These are phyloP conservation scores for Dastarcus helophoroides DNA, from an alignment of 2,888 invertebrate genomes.

Conservation along the genomic window DNA sequence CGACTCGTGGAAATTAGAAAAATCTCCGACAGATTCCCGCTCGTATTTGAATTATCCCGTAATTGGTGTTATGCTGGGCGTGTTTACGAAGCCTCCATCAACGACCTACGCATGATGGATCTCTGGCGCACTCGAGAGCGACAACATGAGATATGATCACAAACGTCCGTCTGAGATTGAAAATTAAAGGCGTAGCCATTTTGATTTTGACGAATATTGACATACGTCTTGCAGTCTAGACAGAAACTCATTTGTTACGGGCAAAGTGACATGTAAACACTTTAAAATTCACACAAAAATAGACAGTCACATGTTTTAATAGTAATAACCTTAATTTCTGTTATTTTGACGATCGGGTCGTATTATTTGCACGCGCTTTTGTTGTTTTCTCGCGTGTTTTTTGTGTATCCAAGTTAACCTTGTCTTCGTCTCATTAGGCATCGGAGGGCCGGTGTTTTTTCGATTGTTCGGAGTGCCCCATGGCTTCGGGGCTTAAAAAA, in stretches of 20 bases:
- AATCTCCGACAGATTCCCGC: too few species aligned
- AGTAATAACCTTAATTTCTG: slow-evolving; percentile 15
- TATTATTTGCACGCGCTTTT: slow-evolving; percentile 7
- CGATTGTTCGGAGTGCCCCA: slow-evolving; percentile 15
- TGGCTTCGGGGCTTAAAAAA: slow-evolving; percentile 24
- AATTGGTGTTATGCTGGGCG: slow-evolving; percentile 27
- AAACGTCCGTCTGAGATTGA: slow-evolving; percentile 22
- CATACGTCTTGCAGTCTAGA: slow-evolving; percentile 45
- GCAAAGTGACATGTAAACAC: slow-evolving; percentile 40
- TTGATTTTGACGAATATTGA: slow-evolving; percentile 64
- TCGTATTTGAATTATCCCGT: slow-evolving; percentile 13
- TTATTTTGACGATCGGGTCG: slow-evolving; percentile 1
- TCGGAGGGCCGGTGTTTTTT: slow-evolving; percentile 11
- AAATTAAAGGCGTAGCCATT: slow-evolving; percentile 54
- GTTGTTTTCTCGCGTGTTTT: slow-evolving; percentile 18
- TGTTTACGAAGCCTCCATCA: slow-evolving; percentile 22
- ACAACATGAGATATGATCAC: slow-evolving; percentile 10
- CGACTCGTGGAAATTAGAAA: too few species aligned
- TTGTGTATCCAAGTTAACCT: slow-evolving; percentile 9
- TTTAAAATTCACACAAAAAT: slow-evolving; percentile 19
- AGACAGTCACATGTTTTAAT: slow-evolving; percentile 28
- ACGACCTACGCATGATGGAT: slow-evolving; percentile 15
- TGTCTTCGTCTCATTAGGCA: slow-evolving; percentile 3
- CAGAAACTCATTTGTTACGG: slow-evolving; percentile 41
- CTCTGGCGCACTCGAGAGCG: slow-evolving; percentile 6